Base-by-base conservation (phyloP, 92 coral and sea anemone species). In the Porites divaricata region DNA sequence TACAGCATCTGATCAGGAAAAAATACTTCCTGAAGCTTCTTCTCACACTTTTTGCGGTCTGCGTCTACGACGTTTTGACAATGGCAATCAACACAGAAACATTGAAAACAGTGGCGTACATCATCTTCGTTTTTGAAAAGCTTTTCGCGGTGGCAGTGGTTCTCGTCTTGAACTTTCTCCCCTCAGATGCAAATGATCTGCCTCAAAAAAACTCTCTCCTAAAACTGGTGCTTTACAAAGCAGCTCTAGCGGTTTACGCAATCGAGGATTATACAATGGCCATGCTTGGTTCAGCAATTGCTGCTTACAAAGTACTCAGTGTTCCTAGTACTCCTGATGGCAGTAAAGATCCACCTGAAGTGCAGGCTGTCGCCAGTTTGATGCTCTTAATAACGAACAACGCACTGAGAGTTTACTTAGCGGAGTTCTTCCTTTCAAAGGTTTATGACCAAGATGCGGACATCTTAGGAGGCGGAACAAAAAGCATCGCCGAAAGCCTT, bases 341-440 rank as follows among this genome's bases (percentile, higher is more conserved):
- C 45, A 69, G 21, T 76, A 53, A 57, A 8, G 82, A 14, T 25
- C 41, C 79, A 22, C 93, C 90, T 53, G 83, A 76, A 65, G 67
- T 66, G 7, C 49, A 71, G 54, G 58, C 91, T 51, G 91, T 91
- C 19, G 76, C 68, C 1, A 77, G 77, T 81, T 56, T 91, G 52
- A 67, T 91, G 88, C 84, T 91, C 15, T 78, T 91, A 23, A 88
- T 91, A 67, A 88, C 74, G 52, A 84, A 81, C 83, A 91, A 88
- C 76, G 91, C 83, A 41, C 82, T 88, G 21, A 86, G 94, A 13
- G 75, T 83, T 67, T 74, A 78, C 51, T 35, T 83, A 61, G 94
- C 86, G 16, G 88, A 91, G 54, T 88, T 91, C 80, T 91, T 84
- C 61, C 7, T 79, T 81, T 63, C 89, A 25, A 91, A 91, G 81